These are phyloP conservation scores for Apoderus coryli DNA, from an alignment of 2,888 invertebrate genomes.

Conservation along the genomic window DNA sequence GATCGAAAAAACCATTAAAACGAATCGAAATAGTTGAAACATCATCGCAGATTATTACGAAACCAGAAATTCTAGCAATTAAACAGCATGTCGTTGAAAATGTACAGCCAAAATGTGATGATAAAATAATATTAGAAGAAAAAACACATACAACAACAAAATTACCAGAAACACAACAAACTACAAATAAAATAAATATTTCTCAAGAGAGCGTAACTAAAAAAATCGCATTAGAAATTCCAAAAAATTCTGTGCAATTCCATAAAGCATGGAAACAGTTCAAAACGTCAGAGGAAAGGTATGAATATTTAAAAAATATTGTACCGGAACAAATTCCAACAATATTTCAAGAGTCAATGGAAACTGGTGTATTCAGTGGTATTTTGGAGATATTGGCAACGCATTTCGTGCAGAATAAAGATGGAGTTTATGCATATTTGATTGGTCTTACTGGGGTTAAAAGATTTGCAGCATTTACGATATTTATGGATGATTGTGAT, in stretches of 20 bases:
- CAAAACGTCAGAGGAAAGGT: constrained; percentile 36
- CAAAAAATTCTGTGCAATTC: constrained; percentile 52
- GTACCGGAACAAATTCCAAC: constrained; percentile 40
- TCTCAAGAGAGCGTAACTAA: constrained; percentile 13
- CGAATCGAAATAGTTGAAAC: constrained; percentile 30
- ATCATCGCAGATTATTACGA: constrained; percentile 7
- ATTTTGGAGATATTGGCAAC: constrained; percentile 38
- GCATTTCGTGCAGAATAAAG: constrained; percentile 33
- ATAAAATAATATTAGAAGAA: background rate
- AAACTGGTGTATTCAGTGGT: constrained; percentile 46
- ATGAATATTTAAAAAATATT: constrained; percentile 44
- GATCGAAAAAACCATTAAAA: constrained; percentile 47
- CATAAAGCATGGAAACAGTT: constrained; percentile 45
- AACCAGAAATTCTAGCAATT: constrained; percentile 8
- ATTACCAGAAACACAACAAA: constrained; percentile 12
- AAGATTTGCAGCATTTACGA: constrained; percentile 46
- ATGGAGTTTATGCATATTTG: constrained; percentile 38
- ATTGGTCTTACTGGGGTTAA: constrained; percentile 40
- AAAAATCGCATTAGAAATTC: constrained; percentile 30
- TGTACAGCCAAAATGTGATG: constrained; percentile 5
- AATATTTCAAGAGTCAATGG: constrained; percentile 53
- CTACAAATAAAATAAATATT: constrained; percentile 12
- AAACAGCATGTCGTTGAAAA: constrained; percentile 17
- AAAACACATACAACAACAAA: constrained; percentile 14
- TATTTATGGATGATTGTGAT: constrained; percentile 46